phyloP scores from a whole-genome alignment of 2,113 vertebrate genomes.

The Passer domesticus region DNA sequence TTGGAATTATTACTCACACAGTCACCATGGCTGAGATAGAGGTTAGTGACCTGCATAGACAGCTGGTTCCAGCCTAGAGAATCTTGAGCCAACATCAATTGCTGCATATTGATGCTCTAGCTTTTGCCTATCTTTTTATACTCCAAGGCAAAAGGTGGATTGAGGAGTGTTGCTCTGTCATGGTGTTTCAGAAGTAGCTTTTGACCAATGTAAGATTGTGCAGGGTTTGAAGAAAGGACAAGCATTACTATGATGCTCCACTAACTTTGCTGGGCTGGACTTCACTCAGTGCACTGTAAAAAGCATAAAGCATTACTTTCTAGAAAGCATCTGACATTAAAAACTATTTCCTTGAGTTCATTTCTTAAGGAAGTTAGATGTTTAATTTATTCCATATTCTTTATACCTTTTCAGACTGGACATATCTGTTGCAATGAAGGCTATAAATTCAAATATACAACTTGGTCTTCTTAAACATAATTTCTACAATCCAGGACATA shows the following conservation, averaged over 20 bases:
- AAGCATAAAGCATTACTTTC: background rate
- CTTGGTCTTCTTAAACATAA: background rate
- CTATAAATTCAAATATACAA: background rate
- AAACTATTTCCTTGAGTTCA: background rate
- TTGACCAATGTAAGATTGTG: background rate
- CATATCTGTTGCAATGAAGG: background rate
- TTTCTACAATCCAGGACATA: background rate
- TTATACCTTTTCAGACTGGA: background rate
- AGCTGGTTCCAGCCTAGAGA: background rate
- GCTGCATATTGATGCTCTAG: background rate
- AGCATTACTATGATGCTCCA: accelerated
- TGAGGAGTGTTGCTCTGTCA: background rate
- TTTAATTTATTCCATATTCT: background rate
- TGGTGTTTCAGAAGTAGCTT: background rate
- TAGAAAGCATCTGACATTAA: background rate
- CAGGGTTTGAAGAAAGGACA: background rate
- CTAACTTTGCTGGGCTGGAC: background rate
- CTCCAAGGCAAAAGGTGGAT: background rate
- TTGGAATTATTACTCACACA: accelerated
- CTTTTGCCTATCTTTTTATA: background rate
- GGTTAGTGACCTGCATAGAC: background rate
- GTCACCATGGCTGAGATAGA: background rate
- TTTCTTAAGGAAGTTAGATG: background rate
- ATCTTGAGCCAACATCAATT: background rate
- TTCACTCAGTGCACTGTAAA: background rate